phyloP scores from a whole-genome alignment of 2,888 invertebrate species.

The Phengaris alcon region DNA sequence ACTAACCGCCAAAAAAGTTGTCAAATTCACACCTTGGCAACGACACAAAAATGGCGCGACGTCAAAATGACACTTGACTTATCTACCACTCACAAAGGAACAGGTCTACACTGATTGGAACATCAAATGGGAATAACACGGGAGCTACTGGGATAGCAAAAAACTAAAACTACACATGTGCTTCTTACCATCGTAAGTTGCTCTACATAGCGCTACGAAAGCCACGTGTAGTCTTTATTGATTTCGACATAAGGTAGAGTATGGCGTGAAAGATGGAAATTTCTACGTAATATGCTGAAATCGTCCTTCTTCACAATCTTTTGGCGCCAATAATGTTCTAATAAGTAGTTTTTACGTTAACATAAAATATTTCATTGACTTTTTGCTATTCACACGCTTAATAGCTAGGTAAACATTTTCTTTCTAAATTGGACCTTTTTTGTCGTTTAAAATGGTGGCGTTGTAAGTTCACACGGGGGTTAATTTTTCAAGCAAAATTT shows the following conservation, averaged over 20 bases:
- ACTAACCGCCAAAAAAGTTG: constrained; percentile 34
- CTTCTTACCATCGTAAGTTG: constrained; percentile 31
- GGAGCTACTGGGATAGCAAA: constrained; percentile 58
- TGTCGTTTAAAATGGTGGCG: constrained; percentile 6
- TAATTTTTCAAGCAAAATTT: constrained; percentile 5
- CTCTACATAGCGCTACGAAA: constrained; percentile 28
- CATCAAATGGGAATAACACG: constrained; percentile 60
- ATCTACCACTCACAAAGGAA: constrained; percentile 41
- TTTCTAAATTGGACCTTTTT: constrained; percentile 10
- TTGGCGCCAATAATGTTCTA: constrained; percentile 54
- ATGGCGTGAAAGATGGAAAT: constrained; percentile 2
- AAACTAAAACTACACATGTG: constrained; percentile 54
- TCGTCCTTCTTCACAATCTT: constrained; percentile 47
- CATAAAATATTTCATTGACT: constrained; percentile 25
- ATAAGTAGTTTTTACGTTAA: constrained; percentile 31
- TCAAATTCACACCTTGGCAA: constrained; percentile 38
- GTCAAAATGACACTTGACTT: constrained; percentile 61
- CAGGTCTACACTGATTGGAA: constrained; percentile 56
- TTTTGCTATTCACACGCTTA: constrained; percentile 24
- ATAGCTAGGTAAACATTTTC: constrained; percentile 23
- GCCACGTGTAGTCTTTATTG: constrained; percentile 29
- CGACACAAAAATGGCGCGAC: constrained; percentile 54
- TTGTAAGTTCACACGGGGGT: constrained; percentile 28
- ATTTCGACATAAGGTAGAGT: constrained; percentile 29
- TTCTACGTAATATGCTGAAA: constrained; percentile 30